Percentiles rank a stretch among this genome's conserved stretches.
phyloP scores from a whole-genome alignment of 1,140 invertebrate species.

The Zaprionus camerounensis region DNA sequence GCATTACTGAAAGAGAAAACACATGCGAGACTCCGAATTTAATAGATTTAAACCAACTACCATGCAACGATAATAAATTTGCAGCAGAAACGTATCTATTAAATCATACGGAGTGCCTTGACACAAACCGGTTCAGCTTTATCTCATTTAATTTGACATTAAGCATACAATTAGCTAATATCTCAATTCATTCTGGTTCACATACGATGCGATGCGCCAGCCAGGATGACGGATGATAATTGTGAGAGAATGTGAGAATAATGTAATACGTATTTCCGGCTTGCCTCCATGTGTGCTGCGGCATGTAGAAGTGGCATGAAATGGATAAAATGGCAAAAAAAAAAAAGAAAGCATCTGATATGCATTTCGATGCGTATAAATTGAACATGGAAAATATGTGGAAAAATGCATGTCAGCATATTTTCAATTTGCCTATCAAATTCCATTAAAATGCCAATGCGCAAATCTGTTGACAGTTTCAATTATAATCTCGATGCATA shows the following conservation, averaged over 20 bases:
- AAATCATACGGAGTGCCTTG: not conserved
- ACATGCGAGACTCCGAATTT: not conserved
- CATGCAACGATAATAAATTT: too few relatives aligned
- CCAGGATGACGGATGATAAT: slow-evolving; percentile 3
- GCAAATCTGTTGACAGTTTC: slow-evolving; percentile 66
- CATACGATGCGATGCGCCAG: not conserved
- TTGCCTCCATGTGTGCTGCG: not conserved
- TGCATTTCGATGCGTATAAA: slow-evolving; percentile 15
- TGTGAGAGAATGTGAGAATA: slow-evolving; percentile 1
- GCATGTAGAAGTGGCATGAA: not conserved
- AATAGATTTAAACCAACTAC: not conserved
- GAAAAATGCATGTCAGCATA: slow-evolving; percentile 34
- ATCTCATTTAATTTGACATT: not conserved
- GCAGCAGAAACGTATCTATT: too few relatives aligned
- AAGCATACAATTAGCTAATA: not conserved
- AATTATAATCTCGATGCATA: slow-evolving; percentile 45
- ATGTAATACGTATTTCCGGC: slow-evolving; percentile 11
- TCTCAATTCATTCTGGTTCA: slow-evolving; percentile 1
- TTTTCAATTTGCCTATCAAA: slow-evolving; percentile 57
- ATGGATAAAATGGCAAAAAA: not conserved
- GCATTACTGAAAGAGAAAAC: not conserved
- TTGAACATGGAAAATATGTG: not conserved
- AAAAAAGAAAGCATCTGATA: not conserved
- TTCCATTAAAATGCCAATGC: slow-evolving; percentile 50
- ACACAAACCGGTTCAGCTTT: not conserved